phyloP scores from a whole-genome alignment of 2,797 vertebrate genomes.

The Balearica regulorum region DNA sequence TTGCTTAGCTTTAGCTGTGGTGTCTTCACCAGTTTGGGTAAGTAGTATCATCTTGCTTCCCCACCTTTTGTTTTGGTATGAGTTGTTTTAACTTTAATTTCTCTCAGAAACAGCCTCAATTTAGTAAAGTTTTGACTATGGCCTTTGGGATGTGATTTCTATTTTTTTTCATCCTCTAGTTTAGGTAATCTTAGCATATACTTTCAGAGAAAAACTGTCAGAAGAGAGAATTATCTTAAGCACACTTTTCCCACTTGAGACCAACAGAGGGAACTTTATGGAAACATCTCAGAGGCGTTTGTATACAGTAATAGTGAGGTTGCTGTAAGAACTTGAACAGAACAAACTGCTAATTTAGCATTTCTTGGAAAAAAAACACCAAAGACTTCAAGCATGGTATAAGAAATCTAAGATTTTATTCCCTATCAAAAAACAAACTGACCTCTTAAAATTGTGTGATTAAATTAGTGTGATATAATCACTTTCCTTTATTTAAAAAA shows the following conservation, averaged over 20 bases:
- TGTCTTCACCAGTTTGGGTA: neutral
- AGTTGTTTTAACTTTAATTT: neutral
- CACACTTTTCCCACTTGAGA: neutral
- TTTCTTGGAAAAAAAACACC: neutral
- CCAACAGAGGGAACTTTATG: neutral
- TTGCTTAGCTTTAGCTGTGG: neutral
- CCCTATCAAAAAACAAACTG: neutral
- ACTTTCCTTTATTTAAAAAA: neutral
- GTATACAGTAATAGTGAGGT: neutral
- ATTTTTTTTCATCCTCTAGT: neutral
- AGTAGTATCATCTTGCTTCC: neutral
- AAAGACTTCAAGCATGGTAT: neutral
- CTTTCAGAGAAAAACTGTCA: neutral
- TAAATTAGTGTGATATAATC: neutral
- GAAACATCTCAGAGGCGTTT: neutral
- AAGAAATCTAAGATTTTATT: neutral
- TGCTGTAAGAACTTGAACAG: neutral
- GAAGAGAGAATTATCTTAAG: neutral
- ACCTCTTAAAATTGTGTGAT: neutral
- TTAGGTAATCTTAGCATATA: neutral
- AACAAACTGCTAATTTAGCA: neutral
- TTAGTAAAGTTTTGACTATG: neutral
- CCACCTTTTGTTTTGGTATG: neutral
- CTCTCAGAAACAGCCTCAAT: neutral
- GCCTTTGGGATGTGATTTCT: neutral